Conservation (phyloP, 2,797 vertebrate species). For the Tokudaia tokunoshimensis region DNA sequence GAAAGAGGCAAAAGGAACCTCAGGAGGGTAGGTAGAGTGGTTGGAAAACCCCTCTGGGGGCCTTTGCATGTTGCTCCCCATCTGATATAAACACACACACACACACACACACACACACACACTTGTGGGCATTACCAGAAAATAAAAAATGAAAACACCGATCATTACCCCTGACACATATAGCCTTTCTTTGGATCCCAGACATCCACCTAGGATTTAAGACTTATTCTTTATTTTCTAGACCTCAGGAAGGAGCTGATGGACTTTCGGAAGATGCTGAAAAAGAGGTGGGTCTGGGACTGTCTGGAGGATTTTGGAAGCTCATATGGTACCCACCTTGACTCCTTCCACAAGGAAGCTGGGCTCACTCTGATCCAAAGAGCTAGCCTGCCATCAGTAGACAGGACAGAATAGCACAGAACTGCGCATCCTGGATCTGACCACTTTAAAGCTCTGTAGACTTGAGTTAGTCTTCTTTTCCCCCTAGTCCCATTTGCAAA, state of each 20-base stretch:
- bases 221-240: conserved; percentile 76
- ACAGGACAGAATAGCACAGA: accelerated
- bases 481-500: neutral
- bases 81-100: neutral
- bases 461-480: neutral
- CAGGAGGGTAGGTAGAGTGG: conserved; percentile 84
- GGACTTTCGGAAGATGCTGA: conserved; percentile 91
- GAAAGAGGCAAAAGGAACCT: conserved; percentile 82
- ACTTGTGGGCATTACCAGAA: neutral
- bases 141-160: neutral
- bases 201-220: neutral
- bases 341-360: neutral
- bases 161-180: neutral
- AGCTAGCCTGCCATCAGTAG: neutral
- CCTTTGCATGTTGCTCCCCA: neutral
- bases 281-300: conserved; percentile 88
- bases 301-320: neutral
- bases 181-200: neutral
- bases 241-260: conserved; percentile 89
- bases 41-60: neutral
- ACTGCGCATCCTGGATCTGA: accelerated
- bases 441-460: too few species aligned
- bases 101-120: neutral
- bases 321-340: accelerated
- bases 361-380: neutral